Evolutionary conservation across 2,113 vertebrate genomes (phyloP).

Genomic region (Microtus ochrogaster): DNA sequence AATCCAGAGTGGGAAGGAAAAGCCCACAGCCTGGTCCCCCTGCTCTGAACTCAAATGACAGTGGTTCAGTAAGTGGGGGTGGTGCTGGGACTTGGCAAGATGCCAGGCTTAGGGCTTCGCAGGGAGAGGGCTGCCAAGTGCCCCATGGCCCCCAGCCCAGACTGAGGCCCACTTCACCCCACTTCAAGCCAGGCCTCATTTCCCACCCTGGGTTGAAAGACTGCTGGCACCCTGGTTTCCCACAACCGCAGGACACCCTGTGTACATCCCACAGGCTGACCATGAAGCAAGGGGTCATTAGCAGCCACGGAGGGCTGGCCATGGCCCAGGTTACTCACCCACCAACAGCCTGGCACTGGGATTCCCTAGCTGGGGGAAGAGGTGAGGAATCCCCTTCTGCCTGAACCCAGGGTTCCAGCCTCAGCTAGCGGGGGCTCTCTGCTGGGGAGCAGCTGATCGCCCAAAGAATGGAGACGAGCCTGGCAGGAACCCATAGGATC

Average conservation of each 20-base stretch:
- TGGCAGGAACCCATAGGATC: not conserved
- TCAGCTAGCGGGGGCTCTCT: not conserved
- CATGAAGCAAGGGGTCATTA: constrained; percentile 38
- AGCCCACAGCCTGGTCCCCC: not conserved
- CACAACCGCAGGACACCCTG: constrained; percentile 3
- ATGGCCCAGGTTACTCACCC: constrained; percentile 16
- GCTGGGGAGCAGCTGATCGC: not conserved
- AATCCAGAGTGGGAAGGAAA: constrained; percentile 53
- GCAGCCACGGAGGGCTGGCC: constrained; percentile 21
- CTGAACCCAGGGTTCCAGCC: not conserved
- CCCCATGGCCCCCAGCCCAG: not conserved
- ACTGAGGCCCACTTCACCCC: not conserved
- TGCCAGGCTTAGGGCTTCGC: not conserved
- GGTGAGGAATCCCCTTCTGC: not conserved
- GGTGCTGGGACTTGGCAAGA: not conserved
- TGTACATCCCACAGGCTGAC: constrained; percentile 36
- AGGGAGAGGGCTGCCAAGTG: not conserved
- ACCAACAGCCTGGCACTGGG: constrained; percentile 16
- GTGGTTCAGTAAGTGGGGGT: not conserved
- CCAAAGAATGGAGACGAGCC: not conserved
- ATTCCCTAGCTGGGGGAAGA: not conserved
- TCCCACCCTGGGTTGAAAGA: not conserved
- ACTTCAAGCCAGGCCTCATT: not conserved
- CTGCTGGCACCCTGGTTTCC: not conserved
- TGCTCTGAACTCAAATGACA: constrained; percentile 1